A percentile compares a stretch with the other conserved stretches of the same genome.
Evolutionary conservation across 2,888 invertebrate species (phyloP).

Genomic region (Ischnura elegans): DNA sequence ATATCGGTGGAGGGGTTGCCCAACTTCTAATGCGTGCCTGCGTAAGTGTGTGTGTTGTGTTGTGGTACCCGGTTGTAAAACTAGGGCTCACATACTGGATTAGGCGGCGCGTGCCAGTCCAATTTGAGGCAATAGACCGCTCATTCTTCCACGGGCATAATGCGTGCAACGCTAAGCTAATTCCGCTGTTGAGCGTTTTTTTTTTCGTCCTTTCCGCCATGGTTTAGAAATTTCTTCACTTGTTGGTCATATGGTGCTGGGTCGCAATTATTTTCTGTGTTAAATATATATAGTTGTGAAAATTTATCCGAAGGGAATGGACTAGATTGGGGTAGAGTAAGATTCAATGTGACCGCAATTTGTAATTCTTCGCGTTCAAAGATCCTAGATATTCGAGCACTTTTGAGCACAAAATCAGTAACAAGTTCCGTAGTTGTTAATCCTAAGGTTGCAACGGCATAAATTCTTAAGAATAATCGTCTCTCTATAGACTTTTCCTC

Average conservation of each 20-base stretch:
- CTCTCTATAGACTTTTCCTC: no score
- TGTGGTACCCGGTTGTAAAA: neutral
- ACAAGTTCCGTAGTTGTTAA: no score
- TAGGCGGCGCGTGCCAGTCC: slow-evolving; percentile 11
- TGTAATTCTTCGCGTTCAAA: no score
- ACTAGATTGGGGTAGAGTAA: no score
- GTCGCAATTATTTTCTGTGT: no score
- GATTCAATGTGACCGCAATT: no score
- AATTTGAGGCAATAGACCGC: slow-evolving; percentile 15
- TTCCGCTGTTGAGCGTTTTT: neutral
- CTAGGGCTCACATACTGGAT: slow-evolving; percentile 30
- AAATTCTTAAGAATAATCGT: no score
- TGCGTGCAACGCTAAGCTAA: neutral
- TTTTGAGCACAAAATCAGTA: no score
- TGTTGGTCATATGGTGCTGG: neutral
- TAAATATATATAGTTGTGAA: no score
- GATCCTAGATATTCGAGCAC: no score
- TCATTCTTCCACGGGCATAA: slow-evolving; percentile 14
- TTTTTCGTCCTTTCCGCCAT: neutral
- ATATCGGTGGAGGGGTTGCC: neutral
- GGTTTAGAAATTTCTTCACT: neutral
- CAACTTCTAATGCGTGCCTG: neutral
- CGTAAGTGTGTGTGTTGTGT: neutral
- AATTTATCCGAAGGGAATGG: no score
- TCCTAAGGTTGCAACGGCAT: no score